Evolutionary conservation across 1,140 invertebrate genomes (phyloP), one percentile per base, ranked within the genome.

Genomic region (Lordiphosa mommai): DNA sequence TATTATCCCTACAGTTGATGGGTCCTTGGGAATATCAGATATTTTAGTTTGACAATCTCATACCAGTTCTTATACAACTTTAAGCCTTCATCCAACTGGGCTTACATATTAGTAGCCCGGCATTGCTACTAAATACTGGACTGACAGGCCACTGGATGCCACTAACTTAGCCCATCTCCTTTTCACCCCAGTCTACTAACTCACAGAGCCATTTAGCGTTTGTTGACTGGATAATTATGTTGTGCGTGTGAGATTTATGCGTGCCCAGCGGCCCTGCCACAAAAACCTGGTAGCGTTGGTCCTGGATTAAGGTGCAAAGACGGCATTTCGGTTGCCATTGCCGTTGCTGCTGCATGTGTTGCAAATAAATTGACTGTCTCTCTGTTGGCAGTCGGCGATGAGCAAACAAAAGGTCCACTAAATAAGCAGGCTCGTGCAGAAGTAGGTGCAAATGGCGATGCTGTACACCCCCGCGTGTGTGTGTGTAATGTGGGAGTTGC

Each of bases 221-320:
- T 84, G 77, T 84, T 84, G 77, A 71, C 77, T 77, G 77, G 77
- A 84, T 84, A 84, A 84, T 84, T 84, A 84, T 84, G 77, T 70
- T 82, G 63, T 84, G 72, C 77, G 77, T 72, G 68, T 32, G 60
- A 77, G 77, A 84, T 84, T 84, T 84, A 84, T 84, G 79, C 58
- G 40, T 52, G 23, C 41, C 52, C 38, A 48, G 17, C 10, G 40
- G 44, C 40, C 23, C 23, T 6, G 27, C 2, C 17, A 27, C 3
- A 16, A 34, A 23, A 36, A 9, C 10, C 7, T 33, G 33, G 37
- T 6, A 7, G 48, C 29, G 34, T 13, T 13, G 7, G 12, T 41
- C 44, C 58, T 29, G 77, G 77, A 76, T 76, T 82, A 82, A 60
- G 76, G 77, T 63, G 72, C 49, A 79, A 80, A 84, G 67, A 72